Evolutionary conservation across 2,888 invertebrate species (phyloP).

Genomic region (Sipunculus nudus): DNA sequence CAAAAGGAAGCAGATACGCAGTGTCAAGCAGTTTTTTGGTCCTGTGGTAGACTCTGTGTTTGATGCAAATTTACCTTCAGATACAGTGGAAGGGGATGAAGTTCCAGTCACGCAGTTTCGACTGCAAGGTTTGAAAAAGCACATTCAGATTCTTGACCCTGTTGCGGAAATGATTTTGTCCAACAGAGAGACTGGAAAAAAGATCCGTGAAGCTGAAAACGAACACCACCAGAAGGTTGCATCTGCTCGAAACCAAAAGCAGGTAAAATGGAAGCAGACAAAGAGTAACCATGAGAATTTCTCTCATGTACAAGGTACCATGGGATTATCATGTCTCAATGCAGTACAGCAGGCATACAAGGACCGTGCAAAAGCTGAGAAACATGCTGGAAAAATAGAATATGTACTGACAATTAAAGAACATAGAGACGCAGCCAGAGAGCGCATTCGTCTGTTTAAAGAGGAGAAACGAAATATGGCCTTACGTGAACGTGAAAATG

Average conservation of each 20-base stretch:
- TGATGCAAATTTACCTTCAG: constrained; percentile 38
- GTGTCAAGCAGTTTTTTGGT: constrained; percentile 60
- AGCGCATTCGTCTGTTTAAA: constrained; percentile 52
- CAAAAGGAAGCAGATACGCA: constrained; percentile 45
- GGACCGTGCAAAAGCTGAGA: constrained; percentile 58
- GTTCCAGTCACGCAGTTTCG: constrained; percentile 45
- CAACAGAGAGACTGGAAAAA: constrained; percentile 53
- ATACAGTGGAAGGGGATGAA: constrained; percentile 42
- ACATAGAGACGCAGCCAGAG: constrained; percentile 54
- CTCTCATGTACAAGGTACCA: constrained; percentile 55
- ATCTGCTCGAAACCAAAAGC: constrained; percentile 21
- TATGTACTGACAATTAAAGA: constrained; percentile 54
- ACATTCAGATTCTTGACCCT: constrained; percentile 51
- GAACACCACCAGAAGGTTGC: constrained; percentile 46
- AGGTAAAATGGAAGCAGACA: constrained; percentile 7
- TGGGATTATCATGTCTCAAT: constrained; percentile 59
- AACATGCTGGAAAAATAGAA: constrained; percentile 52
- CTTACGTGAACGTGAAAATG: constrained; percentile 49
- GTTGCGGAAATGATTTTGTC: constrained; percentile 57
- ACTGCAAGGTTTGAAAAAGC: constrained; percentile 49
- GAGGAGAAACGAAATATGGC: constrained; percentile 52
- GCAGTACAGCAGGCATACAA: constrained; percentile 64
- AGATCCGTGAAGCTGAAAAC: constrained; percentile 56
- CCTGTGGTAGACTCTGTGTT: constrained; percentile 48
- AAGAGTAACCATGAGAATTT: constrained; percentile 23